Evolutionary conservation across 2,797 vertebrate genomes (phyloP).

Genomic region (Threskiornis aethiopicus): DNA sequence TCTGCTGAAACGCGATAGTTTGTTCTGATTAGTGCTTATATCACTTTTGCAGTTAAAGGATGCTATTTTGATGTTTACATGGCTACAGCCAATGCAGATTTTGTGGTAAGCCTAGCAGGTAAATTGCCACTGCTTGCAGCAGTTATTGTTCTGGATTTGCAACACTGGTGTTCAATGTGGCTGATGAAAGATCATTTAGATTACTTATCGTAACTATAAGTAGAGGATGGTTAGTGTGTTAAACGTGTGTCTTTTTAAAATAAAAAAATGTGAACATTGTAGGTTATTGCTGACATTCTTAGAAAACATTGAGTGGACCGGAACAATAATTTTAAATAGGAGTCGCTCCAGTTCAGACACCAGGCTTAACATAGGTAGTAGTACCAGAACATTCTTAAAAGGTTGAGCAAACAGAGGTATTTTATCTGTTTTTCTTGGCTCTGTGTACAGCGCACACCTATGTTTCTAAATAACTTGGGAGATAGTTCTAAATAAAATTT

Average conservation of each 20-base stretch:
- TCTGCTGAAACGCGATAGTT: not conserved
- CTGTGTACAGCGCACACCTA: not conserved
- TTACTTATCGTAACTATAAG: not conserved
- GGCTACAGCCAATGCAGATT: not conserved
- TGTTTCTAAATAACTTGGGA: not conserved
- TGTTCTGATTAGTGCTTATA: not conserved
- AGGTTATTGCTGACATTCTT: not conserved
- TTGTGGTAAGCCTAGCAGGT: not conserved
- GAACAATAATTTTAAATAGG: not conserved
- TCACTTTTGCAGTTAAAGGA: not conserved
- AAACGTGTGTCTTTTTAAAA: not conserved
- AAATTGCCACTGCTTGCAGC: not conserved
- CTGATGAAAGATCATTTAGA: not conserved
- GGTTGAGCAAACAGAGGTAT: not conserved
- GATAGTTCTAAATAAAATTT: not conserved
- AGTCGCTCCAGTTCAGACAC: not conserved
- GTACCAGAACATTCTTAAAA: not conserved
- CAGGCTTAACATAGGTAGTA: not conserved
- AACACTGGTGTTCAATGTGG: not conserved
- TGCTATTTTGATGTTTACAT: not conserved
- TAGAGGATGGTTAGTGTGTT: not conserved
- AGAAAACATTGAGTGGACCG: not conserved
- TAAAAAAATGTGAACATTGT: not conserved
- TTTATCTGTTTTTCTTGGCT: not conserved
- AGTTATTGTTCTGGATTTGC: not conserved